These are phyloP conservation scores for Pogonophryne albipinna DNA, from an alignment of 2,797 vertebrate species.

Conservation along the genomic window DNA sequence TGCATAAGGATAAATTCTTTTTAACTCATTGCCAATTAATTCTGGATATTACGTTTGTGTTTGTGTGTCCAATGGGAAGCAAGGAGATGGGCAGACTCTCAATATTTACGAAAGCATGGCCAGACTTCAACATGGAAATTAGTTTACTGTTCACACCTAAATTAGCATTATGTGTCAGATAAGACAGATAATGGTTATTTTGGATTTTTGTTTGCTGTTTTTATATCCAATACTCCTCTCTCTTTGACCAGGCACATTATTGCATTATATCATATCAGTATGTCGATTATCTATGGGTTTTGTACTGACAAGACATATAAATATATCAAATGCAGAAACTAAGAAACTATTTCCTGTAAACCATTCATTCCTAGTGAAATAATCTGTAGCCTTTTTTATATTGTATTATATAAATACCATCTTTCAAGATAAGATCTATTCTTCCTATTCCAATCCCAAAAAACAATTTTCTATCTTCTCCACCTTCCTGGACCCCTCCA, in stretches of 20 bases:
- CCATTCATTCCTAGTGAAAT: too few relatives aligned
- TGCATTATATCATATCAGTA: too few relatives aligned
- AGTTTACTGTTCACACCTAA: slow-evolving; percentile 59
- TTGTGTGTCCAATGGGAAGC: slow-evolving; percentile 50
- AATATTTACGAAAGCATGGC: slow-evolving; percentile 44
- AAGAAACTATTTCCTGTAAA: too few relatives aligned
- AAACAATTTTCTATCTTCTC: too few relatives aligned
- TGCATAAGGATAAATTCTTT: slow-evolving; percentile 68
- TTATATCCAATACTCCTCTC: slow-evolving; percentile 1
- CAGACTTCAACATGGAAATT: slow-evolving; percentile 60
- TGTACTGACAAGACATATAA: too few relatives aligned
- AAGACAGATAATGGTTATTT: slow-evolving; percentile 56
- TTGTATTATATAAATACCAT: too few relatives aligned
- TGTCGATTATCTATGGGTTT: too few relatives aligned
- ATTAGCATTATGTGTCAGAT: slow-evolving; percentile 58
- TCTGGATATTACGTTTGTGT: slow-evolving; percentile 60
- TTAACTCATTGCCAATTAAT: slow-evolving; percentile 57
- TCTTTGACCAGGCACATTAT: slow-evolving; percentile 21
- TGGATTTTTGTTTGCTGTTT: slow-evolving; percentile 15
- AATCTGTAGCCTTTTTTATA: too few relatives aligned
- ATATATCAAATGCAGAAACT: too few relatives aligned
- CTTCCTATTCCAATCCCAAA: too few relatives aligned
- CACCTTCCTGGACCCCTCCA: too few relatives aligned
- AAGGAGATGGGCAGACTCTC: slow-evolving; percentile 34
- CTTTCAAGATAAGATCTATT: too few relatives aligned